Conservation (phyloP, 2,888 invertebrate genomes). For the Rosalia funebris region DNA sequence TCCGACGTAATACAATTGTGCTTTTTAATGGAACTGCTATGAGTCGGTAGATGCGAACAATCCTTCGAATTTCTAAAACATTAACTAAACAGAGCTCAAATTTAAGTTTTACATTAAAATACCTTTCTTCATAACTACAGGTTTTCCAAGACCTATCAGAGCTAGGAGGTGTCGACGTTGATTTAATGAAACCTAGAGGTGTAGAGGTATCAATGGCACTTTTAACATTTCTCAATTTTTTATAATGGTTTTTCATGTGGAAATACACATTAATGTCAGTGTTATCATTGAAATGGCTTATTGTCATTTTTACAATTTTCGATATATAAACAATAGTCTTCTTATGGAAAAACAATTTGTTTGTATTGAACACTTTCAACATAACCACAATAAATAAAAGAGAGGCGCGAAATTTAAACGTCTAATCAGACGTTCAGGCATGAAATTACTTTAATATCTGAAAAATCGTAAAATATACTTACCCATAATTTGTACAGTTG, state of each 20-base stretch:
- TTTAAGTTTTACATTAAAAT: neutral
- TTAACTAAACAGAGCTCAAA: neutral
- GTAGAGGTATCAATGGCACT: conserved; percentile 59
- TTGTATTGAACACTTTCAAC: neutral
- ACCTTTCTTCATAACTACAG: conserved; percentile 27
- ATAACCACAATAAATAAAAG: conserved; percentile 14
- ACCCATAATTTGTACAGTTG: conserved; percentile 18
- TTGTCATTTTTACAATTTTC: conserved; percentile 42
- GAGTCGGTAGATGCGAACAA: conserved; percentile 13
- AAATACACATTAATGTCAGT: conserved; percentile 56
- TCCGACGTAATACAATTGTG: conserved; percentile 35
- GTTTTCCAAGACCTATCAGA: conserved; percentile 29
- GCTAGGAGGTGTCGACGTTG: conserved; percentile 26
- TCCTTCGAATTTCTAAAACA: conserved; percentile 26
- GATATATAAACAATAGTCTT: too few species aligned
- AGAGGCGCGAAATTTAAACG: neutral
- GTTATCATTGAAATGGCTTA: conserved; percentile 37
- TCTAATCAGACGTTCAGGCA: too few species aligned
- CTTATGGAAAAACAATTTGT: neutral
- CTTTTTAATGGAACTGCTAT: conserved; percentile 19
- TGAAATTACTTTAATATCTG: neutral
- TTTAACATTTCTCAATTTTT: conserved; percentile 59
- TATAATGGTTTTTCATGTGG: conserved; percentile 65
- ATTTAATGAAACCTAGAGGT: conserved; percentile 51
- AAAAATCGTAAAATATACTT: neutral